These are phyloP conservation scores for Cathartes aura DNA, from an alignment of 2,113 vertebrate species.

Conservation along the genomic window DNA sequence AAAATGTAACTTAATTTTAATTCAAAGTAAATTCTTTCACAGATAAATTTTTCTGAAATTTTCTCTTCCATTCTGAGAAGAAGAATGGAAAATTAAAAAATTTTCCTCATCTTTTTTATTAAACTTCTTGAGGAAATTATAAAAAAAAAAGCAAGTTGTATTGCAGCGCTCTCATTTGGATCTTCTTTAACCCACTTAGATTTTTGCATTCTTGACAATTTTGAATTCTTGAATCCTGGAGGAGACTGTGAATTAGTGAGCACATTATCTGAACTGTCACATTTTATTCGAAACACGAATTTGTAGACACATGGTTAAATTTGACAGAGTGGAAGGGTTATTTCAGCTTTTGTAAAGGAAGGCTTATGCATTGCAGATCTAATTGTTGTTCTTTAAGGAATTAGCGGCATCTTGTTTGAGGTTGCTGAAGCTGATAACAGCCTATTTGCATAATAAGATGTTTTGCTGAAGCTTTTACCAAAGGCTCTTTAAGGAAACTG, in stretches of 20 bases:
- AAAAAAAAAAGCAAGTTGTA: neutral
- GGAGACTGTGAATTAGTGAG: neutral
- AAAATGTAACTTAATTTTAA: neutral
- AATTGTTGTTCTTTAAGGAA: neutral
- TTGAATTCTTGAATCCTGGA: neutral
- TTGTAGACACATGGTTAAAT: neutral
- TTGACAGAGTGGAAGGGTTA: neutral
- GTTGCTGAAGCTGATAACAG: neutral
- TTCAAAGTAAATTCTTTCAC: neutral
- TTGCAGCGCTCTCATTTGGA: neutral
- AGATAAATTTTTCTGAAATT: neutral
- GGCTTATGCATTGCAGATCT: neutral
- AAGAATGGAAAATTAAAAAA: neutral
- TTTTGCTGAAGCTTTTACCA: neutral
- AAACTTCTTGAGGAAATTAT: neutral
- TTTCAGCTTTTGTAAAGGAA: neutral
- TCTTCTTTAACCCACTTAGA: neutral
- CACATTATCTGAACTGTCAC: neutral
- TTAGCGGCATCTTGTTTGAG: neutral
- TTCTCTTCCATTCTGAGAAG: neutral
- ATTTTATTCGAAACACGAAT: neutral
- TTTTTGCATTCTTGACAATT: neutral
- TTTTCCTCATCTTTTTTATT: neutral
- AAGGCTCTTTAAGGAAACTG: neutral
- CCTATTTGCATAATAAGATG: neutral